phyloP scores from a whole-genome alignment of 2,888 invertebrate species.

The Clivina fossor region DNA sequence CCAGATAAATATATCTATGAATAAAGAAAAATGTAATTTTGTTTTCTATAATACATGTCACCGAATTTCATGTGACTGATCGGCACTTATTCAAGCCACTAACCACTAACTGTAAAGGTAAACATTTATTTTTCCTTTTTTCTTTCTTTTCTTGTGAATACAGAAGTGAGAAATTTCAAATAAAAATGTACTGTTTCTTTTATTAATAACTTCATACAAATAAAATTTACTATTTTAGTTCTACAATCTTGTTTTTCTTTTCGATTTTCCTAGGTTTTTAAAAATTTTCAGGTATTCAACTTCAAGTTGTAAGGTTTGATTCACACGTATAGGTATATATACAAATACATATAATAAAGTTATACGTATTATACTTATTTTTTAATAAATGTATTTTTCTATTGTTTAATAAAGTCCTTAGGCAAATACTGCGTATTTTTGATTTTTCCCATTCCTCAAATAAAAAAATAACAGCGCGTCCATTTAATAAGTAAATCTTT shows the following conservation, averaged over 20 bases:
- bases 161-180: constrained; percentile 10
- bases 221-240: constrained; percentile 32
- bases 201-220: constrained; percentile 24
- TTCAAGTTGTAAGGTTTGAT: no score
- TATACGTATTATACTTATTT: no score
- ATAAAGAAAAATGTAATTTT: background rate
- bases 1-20: background rate
- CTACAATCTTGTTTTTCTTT: constrained; percentile 6
- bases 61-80: constrained; percentile 6
- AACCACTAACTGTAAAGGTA: constrained; percentile 7
- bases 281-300: no score
- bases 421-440: no score
- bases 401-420: no score
- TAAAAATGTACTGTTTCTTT: constrained; percentile 29
- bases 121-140: constrained; percentile 7
- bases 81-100: constrained; percentile 15
- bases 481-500: no score
- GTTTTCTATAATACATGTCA: background rate
- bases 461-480: no score
- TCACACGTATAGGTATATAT: no score
- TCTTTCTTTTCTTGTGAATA: constrained; percentile 22
- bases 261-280: no score
- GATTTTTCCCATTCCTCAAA: no score
- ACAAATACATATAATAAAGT: no score
- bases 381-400: no score